Conservation (phyloP, 1,140 invertebrate species). For the Thaumetopoea pityocampa region DNA sequence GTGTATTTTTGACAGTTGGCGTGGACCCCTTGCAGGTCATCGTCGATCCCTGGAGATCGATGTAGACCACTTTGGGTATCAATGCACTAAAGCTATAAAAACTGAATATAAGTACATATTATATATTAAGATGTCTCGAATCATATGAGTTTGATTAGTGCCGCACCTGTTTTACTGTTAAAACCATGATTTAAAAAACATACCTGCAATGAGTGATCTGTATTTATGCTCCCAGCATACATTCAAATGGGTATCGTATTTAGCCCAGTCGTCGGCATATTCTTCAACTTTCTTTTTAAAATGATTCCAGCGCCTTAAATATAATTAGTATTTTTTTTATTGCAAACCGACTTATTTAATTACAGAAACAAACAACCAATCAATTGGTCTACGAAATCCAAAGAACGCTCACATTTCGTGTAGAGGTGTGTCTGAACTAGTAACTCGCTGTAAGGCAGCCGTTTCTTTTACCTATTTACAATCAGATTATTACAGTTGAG, state of each 20-base stretch:
- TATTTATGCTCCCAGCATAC: conserved; percentile 50
- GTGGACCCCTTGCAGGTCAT: no score
- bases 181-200: not conserved
- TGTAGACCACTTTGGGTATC: no score
- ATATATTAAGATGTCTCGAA: no score
- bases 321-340: conserved; percentile 1
- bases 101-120: no score
- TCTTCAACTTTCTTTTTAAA: conserved; percentile 49
- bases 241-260: conserved; percentile 49
- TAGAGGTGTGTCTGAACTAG: conserved; percentile 14
- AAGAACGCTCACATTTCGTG: conserved; percentile 31
- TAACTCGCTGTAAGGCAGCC: conserved; percentile 25
- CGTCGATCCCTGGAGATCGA: no score
- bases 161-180: no score
- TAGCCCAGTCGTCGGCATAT: conserved; percentile 46
- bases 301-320: conserved; percentile 45
- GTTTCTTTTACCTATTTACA: conserved; percentile 61
- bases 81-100: no score
- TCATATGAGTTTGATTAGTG: no score
- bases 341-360: no score
- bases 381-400: not conserved
- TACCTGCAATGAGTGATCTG: conserved; percentile 43
- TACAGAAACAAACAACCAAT: conserved; percentile 1
- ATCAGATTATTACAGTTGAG: no score
- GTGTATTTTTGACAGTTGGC: no score